Base-by-base conservation (phyloP, 2,113 vertebrate species). In the Coptodon bakossiorum region DNA sequence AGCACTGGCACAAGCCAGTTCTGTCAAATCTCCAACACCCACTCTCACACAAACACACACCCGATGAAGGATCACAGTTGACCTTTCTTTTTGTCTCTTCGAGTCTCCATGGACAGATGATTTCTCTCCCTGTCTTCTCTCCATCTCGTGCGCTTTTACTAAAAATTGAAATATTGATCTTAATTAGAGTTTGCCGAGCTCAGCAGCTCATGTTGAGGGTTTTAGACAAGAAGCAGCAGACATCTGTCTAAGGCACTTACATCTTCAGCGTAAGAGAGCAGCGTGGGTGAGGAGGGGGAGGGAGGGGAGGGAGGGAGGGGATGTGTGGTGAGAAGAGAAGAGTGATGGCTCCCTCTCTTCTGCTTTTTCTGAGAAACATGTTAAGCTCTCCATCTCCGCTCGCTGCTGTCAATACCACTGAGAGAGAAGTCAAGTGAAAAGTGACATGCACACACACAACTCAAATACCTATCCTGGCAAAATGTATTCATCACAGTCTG, bases 141-240 rank as follows among this genome's bases (percentile, higher is more conserved):
- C 92, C 86, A 89, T 93, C 95, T 93, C 40, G 24, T 83, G 88
- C 92, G 89, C 93, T 95, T 96, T 96, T 96, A 96, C 94, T 95
- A 97, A 96, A 95, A 96, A 96, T 95, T 95, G 96, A 96, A 96
- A 97, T 97, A 97, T 97, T 97, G 96, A 97, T 97, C 96, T 97
- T 97, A 97, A 97, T 97, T 97, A 97, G 94, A 96, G 94, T 96
- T 94, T 97, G 96, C 96, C 89, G 94, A 97, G 95, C 95, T 97
- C 96, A 97, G 96, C 96, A 96, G 93, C 92, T 95, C 82, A 61
- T 85, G 89, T 91, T 95, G 95, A 95, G 93, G 93, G 90, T 93
- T 95, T 96, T 86, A 96, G 95, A 95, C 95, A 93, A 90, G 95
- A 91, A 90, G 94, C 94, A 95, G 95, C 94, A 95, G 91, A 95